phyloP scores from a whole-genome alignment of 37 sponge, comb jelly and placozoan species.

The Ephydatia muelleri region DNA sequence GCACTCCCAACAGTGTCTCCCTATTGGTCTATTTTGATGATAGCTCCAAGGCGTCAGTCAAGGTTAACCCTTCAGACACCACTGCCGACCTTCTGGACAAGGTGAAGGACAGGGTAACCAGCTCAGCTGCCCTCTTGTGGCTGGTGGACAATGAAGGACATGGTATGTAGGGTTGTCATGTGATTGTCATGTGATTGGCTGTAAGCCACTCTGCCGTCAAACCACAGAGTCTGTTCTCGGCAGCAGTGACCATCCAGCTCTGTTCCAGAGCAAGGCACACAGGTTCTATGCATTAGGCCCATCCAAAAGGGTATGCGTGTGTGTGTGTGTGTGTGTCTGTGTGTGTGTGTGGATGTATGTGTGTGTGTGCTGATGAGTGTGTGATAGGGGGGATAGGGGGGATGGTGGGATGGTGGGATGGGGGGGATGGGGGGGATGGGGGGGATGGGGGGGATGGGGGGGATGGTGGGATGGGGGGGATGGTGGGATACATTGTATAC shows the following conservation, averaged over 20 bases:
- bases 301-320: conserved; percentile 37
- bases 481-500: too few species aligned
- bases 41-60: conserved; percentile 33
- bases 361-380: too few species aligned
- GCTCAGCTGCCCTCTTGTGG: conserved; percentile 59
- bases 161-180: conserved; percentile 26
- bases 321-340: conserved; percentile 14
- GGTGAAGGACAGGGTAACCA: conserved; percentile 52
- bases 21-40: conserved; percentile 38
- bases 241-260: conserved; percentile 20
- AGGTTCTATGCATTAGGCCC: conserved; percentile 61
- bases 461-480: too few species aligned
- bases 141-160: conserved; percentile 50
- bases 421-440: too few species aligned
- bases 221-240: conserved; percentile 42
- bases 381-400: too few species aligned
- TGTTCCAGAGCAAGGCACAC: conserved; percentile 32
- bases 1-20: not conserved
- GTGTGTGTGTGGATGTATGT: conserved; percentile 5
- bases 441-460: too few species aligned
- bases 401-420: too few species aligned
- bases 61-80: conserved; percentile 25
- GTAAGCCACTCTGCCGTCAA: not conserved
- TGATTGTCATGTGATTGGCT: not conserved
- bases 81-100: conserved; percentile 44